Evolutionary conservation across 37 sponge, comb jelly and placozoan species (phyloP), one percentile per base, ranked within the genome.

Genomic region (Chondrilla cf. caribensis): DNA sequence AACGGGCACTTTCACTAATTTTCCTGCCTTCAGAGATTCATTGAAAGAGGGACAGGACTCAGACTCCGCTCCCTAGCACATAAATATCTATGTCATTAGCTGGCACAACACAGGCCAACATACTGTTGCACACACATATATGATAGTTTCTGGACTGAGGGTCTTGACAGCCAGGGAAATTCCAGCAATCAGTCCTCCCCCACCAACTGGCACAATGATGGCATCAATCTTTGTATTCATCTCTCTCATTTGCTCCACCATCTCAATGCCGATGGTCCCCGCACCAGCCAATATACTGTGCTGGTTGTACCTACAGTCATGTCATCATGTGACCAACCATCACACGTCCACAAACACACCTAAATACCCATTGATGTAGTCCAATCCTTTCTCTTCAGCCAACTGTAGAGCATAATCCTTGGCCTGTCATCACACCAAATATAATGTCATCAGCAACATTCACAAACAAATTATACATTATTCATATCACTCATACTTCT

Each of bases 101-200:
- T 29, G 3, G 33, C 68, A 29, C 32, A 67, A 26, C 2, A 33
- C 29, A 7, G n/a, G n/a, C 60, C 2, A n/a, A 59, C 60, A 8
- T 26, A 59, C 3, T 2, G n/a, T 7, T 62, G 32, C 21, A 86
- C 91, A 82, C 71, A 95, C 96, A 79, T 92, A 90, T 43, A 96
- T 85, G 42, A 82, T 28, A 22, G 88, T 78, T 15, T 83, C 19
- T 3, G 96, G 96, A 17, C 75, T 70, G 43, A 93, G 78, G 68
- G 90, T 77, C 78, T 96, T 96, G 59, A 93, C 68, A 15, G 91
- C 88, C n/a, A 86, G 57, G 19, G 96, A 71, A 55, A 90, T 81
- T 0, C 96, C 96, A 0, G 96, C 96, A 26, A 96, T 82, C 2
- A 96, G 85, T 18, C 96, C 96, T 26, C 85, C 96, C 31, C 96